Evolutionary conservation across 2,113 vertebrate genomes (phyloP), one percentile per base, ranked within the genome.

Genomic region (Pagrus major): DNA sequence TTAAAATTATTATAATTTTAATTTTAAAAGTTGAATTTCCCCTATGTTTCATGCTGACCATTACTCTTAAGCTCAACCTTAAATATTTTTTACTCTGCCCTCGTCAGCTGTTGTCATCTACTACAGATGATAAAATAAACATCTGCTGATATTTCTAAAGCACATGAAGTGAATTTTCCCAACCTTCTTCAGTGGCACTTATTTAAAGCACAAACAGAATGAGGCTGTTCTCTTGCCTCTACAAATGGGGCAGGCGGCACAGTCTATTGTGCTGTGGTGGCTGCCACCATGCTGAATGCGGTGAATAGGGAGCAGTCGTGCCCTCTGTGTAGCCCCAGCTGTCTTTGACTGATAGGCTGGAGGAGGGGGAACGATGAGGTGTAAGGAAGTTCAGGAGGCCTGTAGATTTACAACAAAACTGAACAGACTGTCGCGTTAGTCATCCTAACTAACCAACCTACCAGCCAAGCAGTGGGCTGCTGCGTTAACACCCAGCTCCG

Each of bases 281-380:
- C 78, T 76, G 81, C 79, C 75, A 82, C 67, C 52, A 14, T 71
- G 89, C 92, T 96, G 96, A 97, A 97, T 94, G 94, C 78, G 73
- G 89, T 96, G 97, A 97, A 97, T 96, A 93, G 96, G 86, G 92
- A 96, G 93, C 96, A 95, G 96, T 95, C 95, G 92, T 96, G 95
- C 94, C 95, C 96, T 97, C 96, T 96, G 95, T 95, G 94, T 18
- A 94, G 96, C 94, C 96, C 95, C 96, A 97, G 96, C 96, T 97
- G 96, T 96, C 96, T 96, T 95, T 89, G 93, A 95, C 93, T 96
- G 95, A 93, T 88, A 47, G 96, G 95, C 93, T 94, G 94, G 96
- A 93, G 63, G 86, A 84, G 72, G 74, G 76, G 52, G 41, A 33
- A 23, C 6, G 44, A 46, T 0, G 84, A 83, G 83, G 87, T 85